Base-by-base conservation (phyloP, 2,113 vertebrate genomes). In the Pedionomus torquatus region DNA sequence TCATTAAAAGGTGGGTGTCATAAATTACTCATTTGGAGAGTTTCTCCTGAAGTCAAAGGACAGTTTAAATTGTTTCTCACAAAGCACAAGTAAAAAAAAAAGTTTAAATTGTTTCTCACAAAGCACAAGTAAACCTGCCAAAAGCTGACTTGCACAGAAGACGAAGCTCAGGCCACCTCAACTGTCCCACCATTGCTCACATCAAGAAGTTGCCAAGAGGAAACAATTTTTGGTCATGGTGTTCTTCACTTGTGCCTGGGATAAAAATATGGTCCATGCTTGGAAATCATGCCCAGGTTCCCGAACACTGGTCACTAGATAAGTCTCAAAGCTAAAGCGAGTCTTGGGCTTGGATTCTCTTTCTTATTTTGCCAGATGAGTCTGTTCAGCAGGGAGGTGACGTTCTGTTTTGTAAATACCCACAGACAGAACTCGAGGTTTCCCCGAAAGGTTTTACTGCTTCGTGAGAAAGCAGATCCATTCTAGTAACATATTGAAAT, bases 321-420 rank as follows among this genome's bases (percentile, higher is more conserved):
- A 72, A 80, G 17, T 52, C 39, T 70, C 70, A 37, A 63, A 84
- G 58, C 44, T 77, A 31, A 91, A 78, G 37, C 33, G 87, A 91
- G 54, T 72, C 77, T 72, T 82, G 49, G 37, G 2, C 89, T 93
- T 46, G 31, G 79, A 74, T 58, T 93, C 72, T 87, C 69, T 64
- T 83, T 89, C 75, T 60, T 81, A 43, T 37, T 75, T 89, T 84
- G 61, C 39, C 58, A 77, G 46, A 64, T 81, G 66, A 91, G 69
- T 49, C 51, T 87, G 77, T 46, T 87, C 10, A 4, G 81, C 66
- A 77, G 87, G 51, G 55, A 81, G 48, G 80, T 81, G 79, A 75
- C 64, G 37, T 87, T 87, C 83, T 78, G 78, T 95, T 91, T 90
- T 83, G 71, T 80, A 86, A 96, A 90, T 92, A 90, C 51, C 61